Conservation (phyloP, 2,113 vertebrate species). For the Coptodon rendalli region DNA sequence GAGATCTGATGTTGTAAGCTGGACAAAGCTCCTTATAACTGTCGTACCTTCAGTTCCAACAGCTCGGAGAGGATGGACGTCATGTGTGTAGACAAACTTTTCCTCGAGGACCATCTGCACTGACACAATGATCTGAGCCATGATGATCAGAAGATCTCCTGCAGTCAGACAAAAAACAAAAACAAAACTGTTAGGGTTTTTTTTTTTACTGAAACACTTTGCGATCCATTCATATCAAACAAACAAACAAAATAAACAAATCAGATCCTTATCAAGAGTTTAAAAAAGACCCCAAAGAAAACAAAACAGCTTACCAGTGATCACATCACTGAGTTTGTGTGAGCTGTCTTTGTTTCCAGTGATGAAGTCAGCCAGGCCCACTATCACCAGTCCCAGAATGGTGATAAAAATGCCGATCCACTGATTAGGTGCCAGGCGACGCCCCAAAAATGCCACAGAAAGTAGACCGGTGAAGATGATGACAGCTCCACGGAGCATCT, state of each 20-base stretch:
- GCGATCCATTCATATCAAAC: not conserved
- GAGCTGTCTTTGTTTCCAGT: conserved; percentile 45
- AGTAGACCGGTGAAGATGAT: conserved; percentile 92
- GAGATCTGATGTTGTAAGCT: not conserved
- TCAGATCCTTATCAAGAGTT: not conserved
- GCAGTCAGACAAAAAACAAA: not conserved
- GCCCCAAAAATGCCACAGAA: conserved; percentile 86
- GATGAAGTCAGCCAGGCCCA: conserved; percentile 83
- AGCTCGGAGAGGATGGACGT: conserved; percentile 85
- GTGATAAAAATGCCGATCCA: conserved; percentile 87
- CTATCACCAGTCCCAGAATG: conserved; percentile 86
- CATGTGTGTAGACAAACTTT: conserved; percentile 89
- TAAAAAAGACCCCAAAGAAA: not conserved
- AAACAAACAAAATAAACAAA: not conserved
- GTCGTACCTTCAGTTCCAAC: conserved; percentile 86
- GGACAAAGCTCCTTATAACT: not conserved
- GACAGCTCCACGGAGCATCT: conserved; percentile 91
- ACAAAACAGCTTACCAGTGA: conserved; percentile 75
- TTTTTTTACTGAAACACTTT: not conserved
- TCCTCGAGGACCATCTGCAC: conserved; percentile 97
- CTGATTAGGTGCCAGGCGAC: conserved; percentile 77
- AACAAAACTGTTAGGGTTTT: not conserved
- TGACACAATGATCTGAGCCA: conserved; percentile 85
- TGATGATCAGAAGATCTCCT: conserved; percentile 91
- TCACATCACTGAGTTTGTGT: conserved; percentile 81